These are phyloP conservation scores for Borostomias antarcticus DNA, from an alignment of 2,797 vertebrate genomes.

Conservation along the genomic window DNA sequence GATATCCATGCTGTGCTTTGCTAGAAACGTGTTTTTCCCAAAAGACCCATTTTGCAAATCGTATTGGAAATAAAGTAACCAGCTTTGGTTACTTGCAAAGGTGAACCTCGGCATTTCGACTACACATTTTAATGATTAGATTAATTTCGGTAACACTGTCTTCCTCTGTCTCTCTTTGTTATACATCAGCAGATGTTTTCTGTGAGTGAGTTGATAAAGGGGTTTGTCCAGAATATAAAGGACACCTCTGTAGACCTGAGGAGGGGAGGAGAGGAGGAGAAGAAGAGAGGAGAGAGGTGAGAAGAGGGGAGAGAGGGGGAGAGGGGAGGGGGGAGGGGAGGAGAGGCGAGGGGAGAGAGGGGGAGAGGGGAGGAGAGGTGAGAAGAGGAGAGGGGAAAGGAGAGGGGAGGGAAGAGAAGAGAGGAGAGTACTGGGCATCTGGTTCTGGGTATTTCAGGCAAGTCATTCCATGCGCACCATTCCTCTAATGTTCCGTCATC, in stretches of 20 bases:
- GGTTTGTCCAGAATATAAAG: background rate
- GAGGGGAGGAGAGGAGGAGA: too few relatives aligned
- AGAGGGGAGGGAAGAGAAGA: slow-evolving; percentile 11
- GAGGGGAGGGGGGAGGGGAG: background rate
- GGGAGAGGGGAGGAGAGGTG: background rate
- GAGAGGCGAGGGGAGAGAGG: background rate
- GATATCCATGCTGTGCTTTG: too few relatives aligned
- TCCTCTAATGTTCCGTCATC: slow-evolving; percentile 63
- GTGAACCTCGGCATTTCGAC: too few relatives aligned
- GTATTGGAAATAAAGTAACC: too few relatives aligned
- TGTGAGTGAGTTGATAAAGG: background rate
- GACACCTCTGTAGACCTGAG: background rate
- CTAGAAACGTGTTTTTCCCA: background rate
- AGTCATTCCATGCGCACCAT: slow-evolving; percentile 28
- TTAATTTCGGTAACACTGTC: too few relatives aligned
- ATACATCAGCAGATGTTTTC: slow-evolving; percentile 3
- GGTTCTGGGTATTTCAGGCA: slow-evolving; percentile 52
- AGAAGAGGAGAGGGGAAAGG: background rate
- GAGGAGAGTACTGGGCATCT: slow-evolving; percentile 51
- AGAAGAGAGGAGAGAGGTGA: background rate
- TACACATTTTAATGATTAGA: too few relatives aligned
- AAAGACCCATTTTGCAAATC: too few relatives aligned
- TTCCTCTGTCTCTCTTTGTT: too few relatives aligned
- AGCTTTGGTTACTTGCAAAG: too few relatives aligned
- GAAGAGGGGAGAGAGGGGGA: background rate